Base-by-base conservation (phyloP, 2,888 invertebrate species). In the Pandemis corylana region DNA sequence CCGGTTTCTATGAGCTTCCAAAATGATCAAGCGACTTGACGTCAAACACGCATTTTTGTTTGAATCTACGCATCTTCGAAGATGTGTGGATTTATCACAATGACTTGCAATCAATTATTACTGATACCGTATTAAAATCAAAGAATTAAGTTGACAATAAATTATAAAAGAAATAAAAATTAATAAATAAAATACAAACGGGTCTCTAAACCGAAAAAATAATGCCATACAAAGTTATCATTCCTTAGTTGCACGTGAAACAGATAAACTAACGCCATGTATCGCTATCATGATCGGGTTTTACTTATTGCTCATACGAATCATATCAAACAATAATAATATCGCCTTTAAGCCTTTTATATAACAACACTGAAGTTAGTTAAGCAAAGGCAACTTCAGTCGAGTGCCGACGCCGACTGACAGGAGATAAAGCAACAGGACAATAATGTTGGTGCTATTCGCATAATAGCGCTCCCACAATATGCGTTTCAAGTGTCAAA, bases 311-410 rank as follows among this genome's bases (percentile, higher is more conserved):
- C 2, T 3, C 7, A 53, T 15, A 53, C 20, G 20, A 56, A 9
- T 56, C 56, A 56, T 20, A 56, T 20, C 20, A 20, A 0, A 20
- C 20, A 20, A 20, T 20, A 53, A 15, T 15, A 53, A n/a, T n/a
- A 53, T 53, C 7, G 13, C 5, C 53, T 46, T 15, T 51, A 51
- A n/a, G n/a, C 51, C 51, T 1, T 61, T 61, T 61, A 36, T 36
- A 61, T 61, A 62, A 62, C 41, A 62, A 41, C 41, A 62, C 62
- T 62, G 41, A 62, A 62, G 62, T 62, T 62, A n/a, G 62, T 62
- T n/a, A 62, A 62, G 59, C 62, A 7, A 0, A 36, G 62, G n/a
- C 41, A 62, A 62, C 62, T 41, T 62, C 41, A 62, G 41, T 61
- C 61, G 36, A 61, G 61, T 61, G 61, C 6, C 61, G 20, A 56